Base-by-base conservation (phyloP, 2,888 invertebrate species). In the Panzeria rudis region DNA sequence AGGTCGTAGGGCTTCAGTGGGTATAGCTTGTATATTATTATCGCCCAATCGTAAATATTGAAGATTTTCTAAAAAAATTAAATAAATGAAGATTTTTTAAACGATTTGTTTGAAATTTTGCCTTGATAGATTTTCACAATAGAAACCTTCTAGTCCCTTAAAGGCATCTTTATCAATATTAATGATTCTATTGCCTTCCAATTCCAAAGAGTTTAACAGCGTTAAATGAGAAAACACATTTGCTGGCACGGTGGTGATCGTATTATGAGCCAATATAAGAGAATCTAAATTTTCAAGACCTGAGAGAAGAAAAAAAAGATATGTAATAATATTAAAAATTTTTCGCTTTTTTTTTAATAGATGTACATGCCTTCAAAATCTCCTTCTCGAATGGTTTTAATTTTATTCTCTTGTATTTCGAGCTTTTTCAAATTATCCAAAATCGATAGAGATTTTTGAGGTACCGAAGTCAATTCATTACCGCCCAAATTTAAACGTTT, bases 41-140 rank as follows among this genome's bases (percentile, higher is more conserved):
- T 97, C 97, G 1, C 97, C 97, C 87, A 98, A 93, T 71, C 97
- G 96, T 23, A 98, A 94, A 92, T 97, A 98, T 91, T 98, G 97
- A 81, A 98, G 94, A 92, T 97, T 97, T 93, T 97, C 98, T 98
- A 93, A 86, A 80, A 56, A 25, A 64, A n/a, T 32, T 61, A 8
- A 32, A 17, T 13, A 11, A 35, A 38, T 29, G 15, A 59, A 41
- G 7, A 7, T 29, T 68, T 62, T 5, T 52, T 41, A 54, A 71
- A 47, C 6, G n/a, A 20, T 47, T 20, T n/a, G 20, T 44, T 66
- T 56, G 3, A 8, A 25, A 29, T 38, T 38, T 62, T 52, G 17
- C 41, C 23, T 20, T 54, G 1, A 11, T 17, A 72, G 6, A 66
- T 29, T 47, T 56, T 35, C 6, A 56, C 29, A 25, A 84, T 83